A percentile compares a stretch with the other conserved stretches of the same genome.
Conservation (phyloP, 1,140 invertebrate species). For the Rhopalosiphum maidis region DNA sequence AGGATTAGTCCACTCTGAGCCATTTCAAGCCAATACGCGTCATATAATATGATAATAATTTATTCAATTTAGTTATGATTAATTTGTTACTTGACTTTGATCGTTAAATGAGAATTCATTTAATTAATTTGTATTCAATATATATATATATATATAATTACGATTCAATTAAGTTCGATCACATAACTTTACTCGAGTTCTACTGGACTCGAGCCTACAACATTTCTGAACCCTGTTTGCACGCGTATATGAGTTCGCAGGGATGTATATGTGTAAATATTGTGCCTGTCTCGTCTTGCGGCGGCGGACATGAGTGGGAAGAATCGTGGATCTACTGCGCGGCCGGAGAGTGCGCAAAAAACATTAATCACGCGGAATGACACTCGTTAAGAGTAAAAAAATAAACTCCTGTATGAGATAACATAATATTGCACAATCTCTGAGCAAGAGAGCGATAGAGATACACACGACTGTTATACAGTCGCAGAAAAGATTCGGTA, state of each 20-base stretch:
- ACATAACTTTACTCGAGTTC: too few species aligned
- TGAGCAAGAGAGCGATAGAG: background rate
- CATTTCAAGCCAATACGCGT: background rate
- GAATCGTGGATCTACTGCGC: too few species aligned
- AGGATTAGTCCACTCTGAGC: background rate
- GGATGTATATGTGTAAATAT: background rate
- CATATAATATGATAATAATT: background rate
- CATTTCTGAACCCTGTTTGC: too few species aligned
- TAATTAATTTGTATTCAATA: background rate
- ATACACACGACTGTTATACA: background rate
- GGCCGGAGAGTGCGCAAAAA: background rate
- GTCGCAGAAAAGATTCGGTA: background rate
- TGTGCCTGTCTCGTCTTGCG: background rate
- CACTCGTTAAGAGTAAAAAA: slow-evolving; percentile 27
- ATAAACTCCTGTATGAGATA: background rate
- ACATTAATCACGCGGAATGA: slow-evolving; percentile 20
- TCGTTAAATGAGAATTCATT: background rate
- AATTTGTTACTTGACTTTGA: background rate
- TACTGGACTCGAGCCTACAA: too few species aligned
- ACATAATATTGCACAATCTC: background rate
- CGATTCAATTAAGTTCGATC: background rate
- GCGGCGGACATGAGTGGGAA: background rate
- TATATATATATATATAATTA: background rate
- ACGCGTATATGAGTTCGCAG: background rate
- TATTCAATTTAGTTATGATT: background rate